Evolutionary conservation across 2,113 vertebrate genomes (phyloP).

Genomic region (Collichthys lucidus): DNA sequence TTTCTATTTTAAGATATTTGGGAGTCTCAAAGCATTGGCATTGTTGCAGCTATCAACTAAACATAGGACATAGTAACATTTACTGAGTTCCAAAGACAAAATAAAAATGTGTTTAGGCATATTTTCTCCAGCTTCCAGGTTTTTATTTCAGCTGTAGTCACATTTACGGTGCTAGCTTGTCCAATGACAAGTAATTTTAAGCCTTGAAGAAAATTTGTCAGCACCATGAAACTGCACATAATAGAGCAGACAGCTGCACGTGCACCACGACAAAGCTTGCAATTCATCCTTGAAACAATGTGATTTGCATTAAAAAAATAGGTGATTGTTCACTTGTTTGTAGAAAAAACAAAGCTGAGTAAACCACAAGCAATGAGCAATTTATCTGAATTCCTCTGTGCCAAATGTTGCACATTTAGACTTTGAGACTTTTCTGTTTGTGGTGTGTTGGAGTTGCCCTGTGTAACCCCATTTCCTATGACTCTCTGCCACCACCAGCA

Average conservation of each 20-base stretch:
- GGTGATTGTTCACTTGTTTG: background rate
- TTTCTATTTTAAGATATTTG: background rate
- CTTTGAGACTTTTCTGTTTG: slow-evolving; percentile 19
- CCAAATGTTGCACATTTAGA: background rate
- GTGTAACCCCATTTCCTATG: slow-evolving; percentile 64
- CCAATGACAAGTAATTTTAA: background rate
- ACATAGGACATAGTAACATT: background rate
- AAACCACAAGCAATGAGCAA: background rate
- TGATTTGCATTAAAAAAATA: background rate
- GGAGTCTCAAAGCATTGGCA: background rate
- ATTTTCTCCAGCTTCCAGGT: background rate
- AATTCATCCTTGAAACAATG: background rate
- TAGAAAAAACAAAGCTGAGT: background rate
- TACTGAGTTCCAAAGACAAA: background rate
- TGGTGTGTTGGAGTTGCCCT: slow-evolving; percentile 34
- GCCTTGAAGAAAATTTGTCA: background rate
- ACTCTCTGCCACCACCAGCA: slow-evolving; percentile 66
- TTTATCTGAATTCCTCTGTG: background rate
- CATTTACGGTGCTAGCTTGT: background rate
- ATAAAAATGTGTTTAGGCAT: background rate
- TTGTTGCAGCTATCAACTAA: background rate
- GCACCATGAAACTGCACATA: background rate
- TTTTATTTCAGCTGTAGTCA: background rate
- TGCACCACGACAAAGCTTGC: background rate
- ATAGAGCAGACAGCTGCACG: too few relatives aligned